Evolutionary conservation across 2,113 vertebrate species (phyloP), one percentile per base, ranked within the genome.

Genomic region (Okapia johnstoni): DNA sequence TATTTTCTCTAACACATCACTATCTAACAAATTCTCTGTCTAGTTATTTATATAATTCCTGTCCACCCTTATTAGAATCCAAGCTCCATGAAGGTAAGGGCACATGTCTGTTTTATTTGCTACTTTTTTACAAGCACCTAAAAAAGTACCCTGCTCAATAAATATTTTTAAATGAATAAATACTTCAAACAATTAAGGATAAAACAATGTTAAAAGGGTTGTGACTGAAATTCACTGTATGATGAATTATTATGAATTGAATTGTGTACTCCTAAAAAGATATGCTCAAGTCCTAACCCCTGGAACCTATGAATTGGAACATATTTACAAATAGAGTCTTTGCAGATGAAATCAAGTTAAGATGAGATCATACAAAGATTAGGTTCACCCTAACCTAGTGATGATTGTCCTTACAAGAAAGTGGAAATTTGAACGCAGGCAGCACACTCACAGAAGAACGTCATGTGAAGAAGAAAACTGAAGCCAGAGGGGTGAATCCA

Each of bases 141-240:
- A 43, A 90, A 83, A 92, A 33, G 7, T 16, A 88, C 9, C 48
- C 43, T 61, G 30, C 7, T 88, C 13, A 92, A 88, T 25, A 81
- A 80, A 94, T 26, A 76, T 73, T 79, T 85, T 88, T 95, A 14
- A 55, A 84, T 93, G 52, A 79, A 60, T 93, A 90, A 95, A 54
- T 60, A 7, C 30, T 90, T 83, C 61, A 83, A 94, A 28, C 16
- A 87, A 87, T 60, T 28, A 81, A 84, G 50, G 23, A 54, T 13
- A 86, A 86, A 80, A 94, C 52, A 61, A 87, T 30, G 15, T 60
- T 87, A 91, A 94, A 70, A 33, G 21, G 5, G 15, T 5, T 52
- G 26, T 90, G 19, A 63, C 25, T 79, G 33, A 90, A 85, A 36
- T 58, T 36, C 43, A 80, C 7, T 73, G 26, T 23, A 21, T 70